Conservation (phyloP, 2,797 vertebrate species). For the Rhodeus uyekii region DNA sequence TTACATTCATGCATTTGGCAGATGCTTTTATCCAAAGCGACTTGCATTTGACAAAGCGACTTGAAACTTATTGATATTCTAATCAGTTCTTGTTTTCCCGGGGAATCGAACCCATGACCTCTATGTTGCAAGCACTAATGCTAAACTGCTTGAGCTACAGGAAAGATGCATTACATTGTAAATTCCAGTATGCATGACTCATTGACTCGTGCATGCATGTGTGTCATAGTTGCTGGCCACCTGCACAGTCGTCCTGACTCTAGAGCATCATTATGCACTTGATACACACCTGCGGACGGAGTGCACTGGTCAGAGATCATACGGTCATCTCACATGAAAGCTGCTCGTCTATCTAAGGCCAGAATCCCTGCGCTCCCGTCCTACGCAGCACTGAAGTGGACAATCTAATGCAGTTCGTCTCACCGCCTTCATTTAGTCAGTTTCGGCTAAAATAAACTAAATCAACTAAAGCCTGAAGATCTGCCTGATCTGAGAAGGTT, state of each 20-base stretch:
- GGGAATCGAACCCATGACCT: too few relatives aligned
- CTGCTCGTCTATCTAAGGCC: background rate
- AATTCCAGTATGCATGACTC: background rate
- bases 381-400: background rate
- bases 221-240: background rate
- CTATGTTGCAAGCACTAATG: too few relatives aligned
- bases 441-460: constrained; percentile 16
- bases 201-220: background rate
- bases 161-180: too few relatives aligned
- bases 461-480: background rate
- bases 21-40: too few relatives aligned
- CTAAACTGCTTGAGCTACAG: too few relatives aligned
- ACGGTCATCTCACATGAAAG: constrained; percentile 25
- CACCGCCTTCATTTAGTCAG: background rate
- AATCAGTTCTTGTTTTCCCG: too few relatives aligned
- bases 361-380: background rate
- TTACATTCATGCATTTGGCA: too few relatives aligned
- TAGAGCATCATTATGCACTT: constrained; percentile 20
- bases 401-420: background rate
- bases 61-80: too few relatives aligned
- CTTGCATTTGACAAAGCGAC: too few relatives aligned
- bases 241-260: constrained; percentile 3
- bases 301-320: constrained; percentile 27
- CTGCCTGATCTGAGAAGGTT: background rate
- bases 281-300: constrained; percentile 11